These are phyloP conservation scores for Telenomus remus DNA, from an alignment of 1,140 invertebrate genomes.

Conservation along the genomic window DNA sequence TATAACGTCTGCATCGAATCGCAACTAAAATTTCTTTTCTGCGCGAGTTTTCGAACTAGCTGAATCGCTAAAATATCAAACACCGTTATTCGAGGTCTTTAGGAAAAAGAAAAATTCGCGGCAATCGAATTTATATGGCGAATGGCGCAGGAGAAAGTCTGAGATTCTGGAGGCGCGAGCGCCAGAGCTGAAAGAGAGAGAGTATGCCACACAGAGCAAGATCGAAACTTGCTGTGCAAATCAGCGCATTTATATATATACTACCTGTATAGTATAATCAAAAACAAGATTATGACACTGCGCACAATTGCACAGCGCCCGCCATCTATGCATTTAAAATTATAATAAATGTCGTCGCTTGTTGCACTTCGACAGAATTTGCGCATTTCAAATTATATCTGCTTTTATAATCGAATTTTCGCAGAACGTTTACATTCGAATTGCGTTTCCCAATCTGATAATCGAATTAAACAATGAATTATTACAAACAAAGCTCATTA, in stretches of 20 bases:
- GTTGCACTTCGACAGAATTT: conserved; percentile 32
- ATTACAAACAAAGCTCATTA: too few relatives aligned
- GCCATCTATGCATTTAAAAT: conserved; percentile 43
- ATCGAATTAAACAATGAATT: too few relatives aligned
- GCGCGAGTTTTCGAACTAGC: too few relatives aligned
- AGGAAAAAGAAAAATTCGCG: conserved; percentile 10
- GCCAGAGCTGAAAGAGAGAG: too few relatives aligned
- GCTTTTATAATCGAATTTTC: conserved; percentile 10
- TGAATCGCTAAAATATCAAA: too few relatives aligned
- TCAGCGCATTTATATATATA: conserved; percentile 12
- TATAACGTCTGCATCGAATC: too few relatives aligned
- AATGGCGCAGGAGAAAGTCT: conserved; percentile 52
- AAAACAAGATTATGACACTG: conserved; percentile 57
- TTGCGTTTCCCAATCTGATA: too few relatives aligned
- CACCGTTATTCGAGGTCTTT: too few relatives aligned
- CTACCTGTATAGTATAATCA: conserved; percentile 32
- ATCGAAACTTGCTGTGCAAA: conserved; percentile 54
- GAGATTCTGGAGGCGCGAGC: conserved; percentile 33
- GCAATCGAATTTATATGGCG: conserved; percentile 16
- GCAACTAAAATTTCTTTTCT: too few relatives aligned
- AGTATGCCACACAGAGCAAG: conserved; percentile 6
- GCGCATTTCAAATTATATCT: conserved; percentile 39
- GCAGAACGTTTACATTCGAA: too few relatives aligned
- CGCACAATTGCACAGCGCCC: conserved; percentile 34
- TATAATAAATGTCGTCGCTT: conserved; percentile 52